Evolutionary conservation across 2,113 vertebrate genomes (phyloP), one percentile per base, ranked within the genome.

Genomic region (Chrysemys picta): DNA sequence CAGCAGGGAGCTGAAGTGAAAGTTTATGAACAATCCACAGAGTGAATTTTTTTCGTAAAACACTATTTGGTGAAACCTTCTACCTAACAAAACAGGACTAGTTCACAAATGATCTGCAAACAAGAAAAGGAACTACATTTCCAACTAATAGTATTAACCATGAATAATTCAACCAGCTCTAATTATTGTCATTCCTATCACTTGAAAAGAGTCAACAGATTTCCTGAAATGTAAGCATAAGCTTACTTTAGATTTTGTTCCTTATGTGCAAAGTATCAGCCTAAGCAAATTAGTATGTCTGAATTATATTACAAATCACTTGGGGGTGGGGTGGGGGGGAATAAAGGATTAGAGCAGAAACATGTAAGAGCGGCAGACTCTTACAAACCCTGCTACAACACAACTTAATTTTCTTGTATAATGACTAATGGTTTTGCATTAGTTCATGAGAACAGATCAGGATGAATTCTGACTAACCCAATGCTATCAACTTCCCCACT

Each of bases 401-500:
- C 62, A 49, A n/a, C 45, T 82, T 84, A n/a, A 57, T 72, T 89
- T 93, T 79, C 82, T 89, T 95, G 29, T 2, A 4, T 45, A 93
- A 42, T 57, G 69, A 25, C n/a, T 53, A 72, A 57, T 86, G 85
- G 75, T 85, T 91, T 93, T 91, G 95, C 69, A 91, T 42, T 75
- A 91, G 84, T 93, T 69, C 81, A 94, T 47, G 84, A 93, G 89
- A 93, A 95, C 89, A 95, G 57, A 94, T 85, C 47, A 92, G 90
- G 91, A 94, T 83, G 87, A 95, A 96, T 93, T 90, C 31, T 56
- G 56, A 91, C 92, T 94, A 94, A 97, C 29, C 53, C 84, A 93
- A 93, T 8, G 56, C 89, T 89, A 87, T 94, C 62, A 87, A 19
- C 0, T 0, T 86, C 91, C 78, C 87, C 87, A 47, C 27, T 88